phyloP scores from a whole-genome alignment of 1,140 invertebrate species.

The Eurosta solidaginis region DNA sequence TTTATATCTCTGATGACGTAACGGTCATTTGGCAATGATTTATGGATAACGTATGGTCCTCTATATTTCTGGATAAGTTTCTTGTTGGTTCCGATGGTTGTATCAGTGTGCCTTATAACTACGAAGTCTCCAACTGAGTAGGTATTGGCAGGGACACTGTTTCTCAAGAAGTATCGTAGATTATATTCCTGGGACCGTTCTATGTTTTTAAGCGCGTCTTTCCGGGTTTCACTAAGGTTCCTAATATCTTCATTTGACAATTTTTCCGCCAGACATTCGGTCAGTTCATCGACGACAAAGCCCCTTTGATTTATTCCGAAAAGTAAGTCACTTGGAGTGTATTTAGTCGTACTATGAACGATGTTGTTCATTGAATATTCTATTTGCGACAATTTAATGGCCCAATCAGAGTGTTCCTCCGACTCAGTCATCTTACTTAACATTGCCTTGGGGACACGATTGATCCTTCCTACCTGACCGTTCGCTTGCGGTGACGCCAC shows the following conservation, averaged over 20 bases:
- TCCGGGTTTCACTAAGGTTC: not conserved
- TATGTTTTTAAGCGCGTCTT: no score
- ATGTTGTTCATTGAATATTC: slow-evolving; percentile 45
- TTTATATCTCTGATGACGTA: no score
- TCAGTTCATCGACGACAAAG: no score
- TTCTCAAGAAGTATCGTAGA: not conserved
- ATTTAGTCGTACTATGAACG: no score
- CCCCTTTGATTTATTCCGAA: no score
- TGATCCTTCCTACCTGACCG: no score
- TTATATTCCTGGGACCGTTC: not conserved
- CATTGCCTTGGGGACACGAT: no score
- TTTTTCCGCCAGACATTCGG: not conserved
- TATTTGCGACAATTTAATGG: slow-evolving; percentile 33
- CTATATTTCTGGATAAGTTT: not conserved
- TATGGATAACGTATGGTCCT: no score
- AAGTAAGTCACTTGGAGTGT: no score
- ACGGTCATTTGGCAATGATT: no score
- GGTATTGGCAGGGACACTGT: not conserved
- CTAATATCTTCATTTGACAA: not conserved
- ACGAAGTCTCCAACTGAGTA: slow-evolving; percentile 8
- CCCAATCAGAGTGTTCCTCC: slow-evolving; percentile 32
- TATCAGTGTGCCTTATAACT: slow-evolving; percentile 6
- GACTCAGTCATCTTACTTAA: slow-evolving; percentile 32
- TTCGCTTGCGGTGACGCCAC: slow-evolving; percentile 28
- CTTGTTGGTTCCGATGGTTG: not conserved